Evolutionary conservation across 2,888 invertebrate genomes (phyloP).

Genomic region (Carterocephalus palaemon): DNA sequence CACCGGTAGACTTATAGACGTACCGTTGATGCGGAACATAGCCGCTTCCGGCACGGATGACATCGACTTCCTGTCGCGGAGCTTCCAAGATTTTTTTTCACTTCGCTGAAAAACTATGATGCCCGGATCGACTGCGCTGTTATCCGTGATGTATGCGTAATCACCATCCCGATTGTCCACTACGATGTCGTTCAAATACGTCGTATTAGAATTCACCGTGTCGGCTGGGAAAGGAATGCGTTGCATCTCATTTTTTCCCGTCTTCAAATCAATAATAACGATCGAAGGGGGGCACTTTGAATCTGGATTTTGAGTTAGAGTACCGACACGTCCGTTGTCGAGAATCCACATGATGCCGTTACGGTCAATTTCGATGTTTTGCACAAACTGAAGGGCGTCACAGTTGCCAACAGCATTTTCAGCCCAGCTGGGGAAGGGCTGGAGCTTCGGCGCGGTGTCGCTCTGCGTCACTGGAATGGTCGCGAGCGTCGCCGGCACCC

Average conservation of each 20-base stretch:
- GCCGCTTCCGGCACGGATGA: conserved; percentile 77
- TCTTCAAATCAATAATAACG: conserved; percentile 82
- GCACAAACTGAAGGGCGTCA: conserved; percentile 84
- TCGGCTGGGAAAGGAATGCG: conserved; percentile 81
- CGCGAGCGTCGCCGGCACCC: conserved; percentile 84
- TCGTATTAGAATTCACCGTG: conserved; percentile 77
- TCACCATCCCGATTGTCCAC: conserved; percentile 84
- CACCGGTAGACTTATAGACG: conserved; percentile 76
- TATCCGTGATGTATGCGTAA: conserved; percentile 86
- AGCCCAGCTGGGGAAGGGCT: conserved; percentile 85
- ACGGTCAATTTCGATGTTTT: conserved; percentile 85
- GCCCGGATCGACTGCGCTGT: conserved; percentile 82
- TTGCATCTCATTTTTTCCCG: conserved; percentile 74
- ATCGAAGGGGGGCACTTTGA: conserved; percentile 83
- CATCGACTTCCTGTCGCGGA: conserved; percentile 83
- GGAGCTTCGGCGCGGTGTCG: conserved; percentile 78
- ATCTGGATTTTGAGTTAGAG: conserved; percentile 74
- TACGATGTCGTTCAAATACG: conserved; percentile 85
- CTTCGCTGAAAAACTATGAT: conserved; percentile 84
- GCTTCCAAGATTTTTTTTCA: conserved; percentile 84
- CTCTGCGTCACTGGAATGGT: conserved; percentile 73
- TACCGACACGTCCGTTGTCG: conserved; percentile 83
- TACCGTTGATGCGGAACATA: conserved; percentile 80
- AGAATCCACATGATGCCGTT: conserved; percentile 84
- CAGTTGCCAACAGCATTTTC: conserved; percentile 84